Conservation (phyloP, 2,797 vertebrate species). For the Ciconia nigra region DNA sequence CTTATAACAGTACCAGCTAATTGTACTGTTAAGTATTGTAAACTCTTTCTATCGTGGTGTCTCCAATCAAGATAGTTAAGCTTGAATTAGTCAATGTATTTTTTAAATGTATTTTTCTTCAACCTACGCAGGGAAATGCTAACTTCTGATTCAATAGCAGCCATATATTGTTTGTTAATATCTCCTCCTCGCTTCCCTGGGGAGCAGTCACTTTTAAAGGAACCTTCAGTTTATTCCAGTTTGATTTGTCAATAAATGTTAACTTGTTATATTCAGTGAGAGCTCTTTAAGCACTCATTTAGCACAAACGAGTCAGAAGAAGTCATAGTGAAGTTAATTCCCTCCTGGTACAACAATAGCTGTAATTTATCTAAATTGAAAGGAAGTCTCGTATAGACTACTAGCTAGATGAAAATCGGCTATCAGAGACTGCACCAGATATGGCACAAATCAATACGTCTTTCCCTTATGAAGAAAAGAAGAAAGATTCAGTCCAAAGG, state of each 20-base stretch:
- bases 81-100: background rate
- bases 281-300: background rate
- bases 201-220: background rate
- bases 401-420: background rate
- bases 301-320: background rate
- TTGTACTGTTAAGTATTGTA: background rate
- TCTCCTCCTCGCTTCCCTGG: background rate
- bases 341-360: background rate
- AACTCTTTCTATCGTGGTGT: background rate
- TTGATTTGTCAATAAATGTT: background rate
- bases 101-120: background rate
- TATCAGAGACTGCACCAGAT: background rate
- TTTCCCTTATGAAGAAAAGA: background rate
- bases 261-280: background rate
- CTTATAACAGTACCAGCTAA: background rate
- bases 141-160: background rate
- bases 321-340: background rate
- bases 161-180: background rate
- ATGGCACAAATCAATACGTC: background rate
- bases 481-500: background rate
- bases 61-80: background rate
- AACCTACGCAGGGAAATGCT: background rate
- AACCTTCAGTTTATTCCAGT: background rate
- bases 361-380: background rate
- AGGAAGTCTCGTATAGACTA: background rate